Base-by-base conservation (phyloP, 2,888 invertebrate genomes). In the Pristionchus fissidentatus region DNA sequence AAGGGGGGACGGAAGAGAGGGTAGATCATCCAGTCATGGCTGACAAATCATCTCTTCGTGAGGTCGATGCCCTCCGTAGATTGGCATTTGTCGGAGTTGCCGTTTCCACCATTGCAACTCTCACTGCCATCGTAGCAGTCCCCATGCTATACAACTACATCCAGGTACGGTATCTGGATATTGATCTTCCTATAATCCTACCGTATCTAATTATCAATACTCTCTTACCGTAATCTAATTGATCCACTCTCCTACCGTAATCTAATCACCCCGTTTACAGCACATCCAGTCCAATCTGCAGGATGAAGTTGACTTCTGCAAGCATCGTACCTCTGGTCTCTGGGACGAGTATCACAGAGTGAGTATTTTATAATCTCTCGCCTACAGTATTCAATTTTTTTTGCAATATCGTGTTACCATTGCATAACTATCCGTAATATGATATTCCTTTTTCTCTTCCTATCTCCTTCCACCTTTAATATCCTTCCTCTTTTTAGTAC, bases 71-170 rank as follows among this genome's bases (percentile, higher is more conserved):
- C 4, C 26, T 80, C 8, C 29, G 60, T 19, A 57, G 80, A 60
- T 29, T 80, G 3, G 78, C 78, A 52, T 78, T 78, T 38, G 10
- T 55, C 4, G 78, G 78, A 35, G 78, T 78, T 2, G 78, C 78
- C 13, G 78, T 78, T 3, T 78, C 78, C 38, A 78, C 78, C 41
- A 41, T 78, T n/a, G 80, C 80, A 8, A 80, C 80, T 60, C 57
- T 80, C 32, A 80, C 80, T 60, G 80, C 80, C 29, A 80, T 80
- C 19, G 15, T 80, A 7, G 57, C 80, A 19, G 43, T 80, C 15
- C 80, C 80, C 15, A 60, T 60, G 80, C 43, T 80, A 41, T 80
- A 80, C 80, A 80, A 80, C 60, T 80, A 80, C 80, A 60, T 80
- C 19, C 80, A 80, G 80, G 80, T 80, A 57, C 19, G 10, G n/a